Evolutionary conservation across 2,113 vertebrate genomes (phyloP).

Genomic region (Tauraco erythrolophus): DNA sequence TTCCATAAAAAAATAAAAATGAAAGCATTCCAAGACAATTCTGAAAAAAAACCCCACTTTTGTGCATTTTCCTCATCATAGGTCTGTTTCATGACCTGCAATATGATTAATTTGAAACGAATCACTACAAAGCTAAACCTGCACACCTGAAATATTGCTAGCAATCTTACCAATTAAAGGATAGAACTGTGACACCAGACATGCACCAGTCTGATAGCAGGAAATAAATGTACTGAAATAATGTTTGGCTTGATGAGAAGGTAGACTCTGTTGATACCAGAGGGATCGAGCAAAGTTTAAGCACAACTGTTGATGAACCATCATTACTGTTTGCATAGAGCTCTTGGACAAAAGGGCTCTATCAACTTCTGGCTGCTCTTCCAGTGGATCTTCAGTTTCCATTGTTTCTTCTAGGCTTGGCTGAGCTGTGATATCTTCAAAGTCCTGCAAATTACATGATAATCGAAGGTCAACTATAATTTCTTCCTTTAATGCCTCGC

Average conservation of each 20-base stretch:
- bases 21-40: background rate
- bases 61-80: background rate
- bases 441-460: conserved; percentile 82
- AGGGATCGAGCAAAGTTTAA: conserved; percentile 84
- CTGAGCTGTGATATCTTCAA: conserved; percentile 86
- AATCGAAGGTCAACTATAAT: background rate
- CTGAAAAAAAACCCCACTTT: background rate
- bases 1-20: background rate
- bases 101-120: background rate
- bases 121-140: background rate
- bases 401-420: conserved; percentile 84
- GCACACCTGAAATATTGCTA: background rate
- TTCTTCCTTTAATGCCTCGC: background rate
- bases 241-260: conserved; percentile 77
- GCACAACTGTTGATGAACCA: conserved; percentile 87
- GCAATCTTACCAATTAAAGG: conserved; percentile 86
- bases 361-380: conserved; percentile 55
- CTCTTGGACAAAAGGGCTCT: conserved; percentile 73
- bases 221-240: conserved; percentile 86
- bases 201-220: conserved; percentile 93
- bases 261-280: conserved; percentile 85
- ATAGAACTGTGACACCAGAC: conserved; percentile 87
- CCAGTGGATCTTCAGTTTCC: conserved; percentile 54
- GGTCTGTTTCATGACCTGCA: background rate
- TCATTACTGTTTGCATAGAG: conserved; percentile 84